phyloP scores from a whole-genome alignment of 2,888 invertebrate genomes.

The Pemphredon lugubris region DNA sequence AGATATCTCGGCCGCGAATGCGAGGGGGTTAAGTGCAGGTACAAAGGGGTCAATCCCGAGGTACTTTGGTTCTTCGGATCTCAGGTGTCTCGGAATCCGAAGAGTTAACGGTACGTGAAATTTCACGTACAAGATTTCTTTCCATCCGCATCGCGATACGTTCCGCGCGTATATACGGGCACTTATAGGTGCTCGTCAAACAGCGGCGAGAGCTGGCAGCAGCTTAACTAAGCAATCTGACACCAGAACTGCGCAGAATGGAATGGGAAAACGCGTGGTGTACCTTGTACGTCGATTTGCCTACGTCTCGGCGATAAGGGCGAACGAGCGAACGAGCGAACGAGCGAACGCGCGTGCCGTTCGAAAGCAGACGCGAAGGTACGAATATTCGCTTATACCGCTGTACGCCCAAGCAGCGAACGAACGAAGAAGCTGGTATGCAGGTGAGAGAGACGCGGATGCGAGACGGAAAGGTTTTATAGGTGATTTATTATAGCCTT shows the following conservation, averaged over 20 bases:
- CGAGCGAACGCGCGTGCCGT: constrained; percentile 2
- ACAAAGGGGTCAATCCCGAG: too few relatives aligned
- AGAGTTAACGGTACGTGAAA: not conserved
- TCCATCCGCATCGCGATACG: not conserved
- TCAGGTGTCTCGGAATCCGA: not conserved
- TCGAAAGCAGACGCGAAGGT: constrained; percentile 16
- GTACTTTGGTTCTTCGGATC: not conserved
- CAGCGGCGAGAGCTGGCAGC: constrained; percentile 46
- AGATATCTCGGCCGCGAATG: too few relatives aligned
- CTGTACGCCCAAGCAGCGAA: constrained; percentile 13
- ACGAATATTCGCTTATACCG: constrained; percentile 16
- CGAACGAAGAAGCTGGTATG: constrained; percentile 11
- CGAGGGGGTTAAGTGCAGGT: too few relatives aligned
- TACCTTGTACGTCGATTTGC: not conserved
- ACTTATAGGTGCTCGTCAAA: constrained; percentile 39
- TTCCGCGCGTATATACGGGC: constrained; percentile 7
- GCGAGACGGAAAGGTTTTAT: too few relatives aligned
- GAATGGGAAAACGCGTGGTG: not conserved
- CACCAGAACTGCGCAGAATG: constrained; percentile 9
- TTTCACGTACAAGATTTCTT: constrained; percentile 9
- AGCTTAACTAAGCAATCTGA: constrained; percentile 39
- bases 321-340: too few relatives aligned
- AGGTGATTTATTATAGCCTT: too few relatives aligned
- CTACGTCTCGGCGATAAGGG: constrained; percentile 1
- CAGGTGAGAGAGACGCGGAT: too few relatives aligned